These are phyloP conservation scores for Gorsachius magnificus DNA, from an alignment of 2,797 vertebrate species.

Conservation along the genomic window DNA sequence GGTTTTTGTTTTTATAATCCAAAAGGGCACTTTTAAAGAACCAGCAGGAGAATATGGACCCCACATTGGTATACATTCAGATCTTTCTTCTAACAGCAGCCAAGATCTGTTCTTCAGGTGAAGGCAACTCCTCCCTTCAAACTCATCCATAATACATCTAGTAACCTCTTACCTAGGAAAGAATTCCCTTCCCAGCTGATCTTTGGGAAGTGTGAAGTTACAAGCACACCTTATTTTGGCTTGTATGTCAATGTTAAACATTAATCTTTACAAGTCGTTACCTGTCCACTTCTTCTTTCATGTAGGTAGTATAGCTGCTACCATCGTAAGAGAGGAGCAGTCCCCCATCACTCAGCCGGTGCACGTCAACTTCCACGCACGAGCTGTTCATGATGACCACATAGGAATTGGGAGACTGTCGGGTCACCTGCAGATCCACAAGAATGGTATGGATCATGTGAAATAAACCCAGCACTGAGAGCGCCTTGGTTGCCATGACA, in stretches of 20 bases:
- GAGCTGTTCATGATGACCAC: conserved; percentile 97
- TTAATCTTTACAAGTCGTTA: conserved; percentile 18
- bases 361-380: conserved; percentile 92
- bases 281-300: conserved; percentile 99
- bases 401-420: conserved; percentile 96
- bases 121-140: background rate
- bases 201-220: background rate
- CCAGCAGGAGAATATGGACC: background rate
- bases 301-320: conserved; percentile 98
- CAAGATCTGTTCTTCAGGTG: background rate
- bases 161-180: background rate
- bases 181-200: background rate
- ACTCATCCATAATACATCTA: background rate
- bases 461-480: background rate
- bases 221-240: background rate
- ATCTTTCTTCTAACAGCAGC: background rate
- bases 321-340: conserved; percentile 95
- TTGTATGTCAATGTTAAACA: background rate
- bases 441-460: background rate
- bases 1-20: background rate
- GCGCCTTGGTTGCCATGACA: background rate
- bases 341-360: conserved; percentile 94
- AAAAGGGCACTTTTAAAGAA: background rate
- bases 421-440: conserved; percentile 81
- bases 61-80: background rate